Conservation (phyloP, 2,797 vertebrate genomes). For the Avahi laniger region DNA sequence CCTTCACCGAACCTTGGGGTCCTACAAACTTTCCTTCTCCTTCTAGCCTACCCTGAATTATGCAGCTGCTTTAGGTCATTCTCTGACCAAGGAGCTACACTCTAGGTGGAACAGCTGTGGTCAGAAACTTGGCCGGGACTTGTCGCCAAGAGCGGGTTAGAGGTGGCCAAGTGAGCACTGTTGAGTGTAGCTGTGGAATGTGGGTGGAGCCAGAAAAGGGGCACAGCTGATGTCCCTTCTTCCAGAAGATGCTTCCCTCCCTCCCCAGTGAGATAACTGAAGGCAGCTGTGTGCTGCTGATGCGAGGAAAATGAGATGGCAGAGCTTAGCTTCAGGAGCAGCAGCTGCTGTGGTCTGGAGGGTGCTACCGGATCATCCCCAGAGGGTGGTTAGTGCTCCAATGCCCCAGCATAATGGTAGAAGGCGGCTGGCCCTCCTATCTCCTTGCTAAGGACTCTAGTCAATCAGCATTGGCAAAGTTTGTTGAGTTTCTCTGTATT, state of each 20-base stretch:
- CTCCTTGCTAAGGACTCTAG: background rate
- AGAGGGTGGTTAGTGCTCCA: background rate
- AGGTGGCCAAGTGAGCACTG: constrained; percentile 28
- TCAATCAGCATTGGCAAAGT: background rate
- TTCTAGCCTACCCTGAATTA: background rate
- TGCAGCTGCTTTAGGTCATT: constrained; percentile 59
- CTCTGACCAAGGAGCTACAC: constrained; percentile 14
- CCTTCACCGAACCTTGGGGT: background rate
- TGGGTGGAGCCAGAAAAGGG: constrained; percentile 35
- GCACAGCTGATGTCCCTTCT: constrained; percentile 61
- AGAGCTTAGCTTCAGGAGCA: background rate
- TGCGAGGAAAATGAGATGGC: constrained; percentile 5
- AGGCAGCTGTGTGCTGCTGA: constrained; percentile 64
- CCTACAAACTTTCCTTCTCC: background rate
- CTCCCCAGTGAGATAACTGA: background rate
- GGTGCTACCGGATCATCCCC: background rate
- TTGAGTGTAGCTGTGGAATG: constrained; percentile 51
- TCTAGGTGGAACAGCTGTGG: constrained; percentile 68
- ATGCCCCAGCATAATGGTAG: background rate
- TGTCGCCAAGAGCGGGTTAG: constrained; percentile 48
- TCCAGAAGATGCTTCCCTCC: constrained; percentile 1
- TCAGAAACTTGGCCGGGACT: constrained; percentile 48
- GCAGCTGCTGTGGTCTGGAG: constrained; percentile 60
- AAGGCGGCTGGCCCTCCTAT: background rate
- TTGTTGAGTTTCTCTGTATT: background rate